Conservation (phyloP, 2,888 invertebrate genomes). For the Synergus itoensis region DNA sequence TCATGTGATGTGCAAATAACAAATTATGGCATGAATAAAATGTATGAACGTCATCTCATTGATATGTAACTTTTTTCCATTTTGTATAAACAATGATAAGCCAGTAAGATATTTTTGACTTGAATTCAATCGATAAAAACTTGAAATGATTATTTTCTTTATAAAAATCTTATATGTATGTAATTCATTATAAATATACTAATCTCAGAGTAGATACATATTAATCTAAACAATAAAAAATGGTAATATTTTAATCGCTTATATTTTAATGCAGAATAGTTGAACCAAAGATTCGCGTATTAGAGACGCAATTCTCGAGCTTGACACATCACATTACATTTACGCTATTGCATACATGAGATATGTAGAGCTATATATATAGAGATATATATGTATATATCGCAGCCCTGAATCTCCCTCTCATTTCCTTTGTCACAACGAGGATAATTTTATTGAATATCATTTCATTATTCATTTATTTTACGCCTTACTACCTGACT, state of each 20-base stretch:
- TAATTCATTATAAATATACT: too few species aligned
- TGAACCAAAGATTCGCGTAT: slow-evolving; percentile 43
- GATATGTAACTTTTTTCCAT: not conserved
- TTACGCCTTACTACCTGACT: slow-evolving; percentile 40
- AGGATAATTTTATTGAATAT: slow-evolving; percentile 63
- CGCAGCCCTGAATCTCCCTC: slow-evolving; percentile 42
- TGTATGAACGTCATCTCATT: too few species aligned
- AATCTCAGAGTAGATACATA: too few species aligned
- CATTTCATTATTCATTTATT: slow-evolving; percentile 56
- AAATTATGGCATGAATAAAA: too few species aligned
- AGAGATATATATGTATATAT: not conserved
- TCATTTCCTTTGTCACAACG: slow-evolving; percentile 51
- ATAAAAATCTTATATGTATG: too few species aligned
- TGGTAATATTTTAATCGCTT: too few species aligned
- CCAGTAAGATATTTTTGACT: not conserved
- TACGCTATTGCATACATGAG: slow-evolving; percentile 54
- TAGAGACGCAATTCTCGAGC: slow-evolving; percentile 18
- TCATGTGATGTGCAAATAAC: too few species aligned
- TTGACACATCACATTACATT: slow-evolving; percentile 1
- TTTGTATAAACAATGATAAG: not conserved
- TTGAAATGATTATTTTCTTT: too few species aligned
- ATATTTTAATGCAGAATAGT: too few species aligned
- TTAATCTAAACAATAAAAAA: too few species aligned
- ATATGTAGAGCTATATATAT: slow-evolving; percentile 48
- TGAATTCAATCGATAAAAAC: slow-evolving; percentile 3